Conservation (phyloP, 1,140 invertebrate genomes). For the Chironomus tepperi region DNA sequence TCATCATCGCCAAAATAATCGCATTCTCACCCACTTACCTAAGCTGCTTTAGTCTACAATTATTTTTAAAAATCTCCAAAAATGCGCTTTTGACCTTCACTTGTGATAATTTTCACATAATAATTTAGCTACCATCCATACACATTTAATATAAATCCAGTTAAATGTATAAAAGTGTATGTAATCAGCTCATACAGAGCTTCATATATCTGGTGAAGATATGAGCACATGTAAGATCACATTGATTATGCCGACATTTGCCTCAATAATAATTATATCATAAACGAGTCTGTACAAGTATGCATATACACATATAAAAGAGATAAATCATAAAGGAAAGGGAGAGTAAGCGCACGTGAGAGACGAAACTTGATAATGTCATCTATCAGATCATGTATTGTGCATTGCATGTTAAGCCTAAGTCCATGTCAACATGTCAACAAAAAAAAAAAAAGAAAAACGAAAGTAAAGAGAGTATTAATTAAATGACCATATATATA, state of each 20-base stretch:
- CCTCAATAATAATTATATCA: conserved; percentile 2
- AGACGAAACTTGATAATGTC: not conserved
- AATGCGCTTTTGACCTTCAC: too few species aligned
- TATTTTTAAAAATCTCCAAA: too few species aligned
- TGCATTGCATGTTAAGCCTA: not conserved
- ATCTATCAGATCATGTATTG: not conserved
- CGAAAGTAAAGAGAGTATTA: too few species aligned
- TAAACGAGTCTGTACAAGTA: not conserved
- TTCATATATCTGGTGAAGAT: not conserved
- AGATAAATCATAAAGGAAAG: not conserved
- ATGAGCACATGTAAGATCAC: not conserved
- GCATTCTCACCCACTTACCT: too few species aligned
- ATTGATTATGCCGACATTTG: conserved; percentile 1
- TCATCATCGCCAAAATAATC: too few species aligned
- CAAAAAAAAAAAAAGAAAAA: not conserved
- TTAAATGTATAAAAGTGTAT: not conserved
- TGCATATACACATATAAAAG: not conserved
- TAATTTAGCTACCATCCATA: too few species aligned
- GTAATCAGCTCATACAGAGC: not conserved
- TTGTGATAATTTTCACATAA: too few species aligned
- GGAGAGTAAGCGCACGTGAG: not conserved
- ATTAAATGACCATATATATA: too few species aligned
- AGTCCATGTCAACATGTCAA: not conserved
- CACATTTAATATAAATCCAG: too few species aligned
- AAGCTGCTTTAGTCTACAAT: too few species aligned